phyloP scores from a whole-genome alignment of 30 jellyfish, hydroid and myxozoan species.

The Cassiopea andromeda region DNA sequence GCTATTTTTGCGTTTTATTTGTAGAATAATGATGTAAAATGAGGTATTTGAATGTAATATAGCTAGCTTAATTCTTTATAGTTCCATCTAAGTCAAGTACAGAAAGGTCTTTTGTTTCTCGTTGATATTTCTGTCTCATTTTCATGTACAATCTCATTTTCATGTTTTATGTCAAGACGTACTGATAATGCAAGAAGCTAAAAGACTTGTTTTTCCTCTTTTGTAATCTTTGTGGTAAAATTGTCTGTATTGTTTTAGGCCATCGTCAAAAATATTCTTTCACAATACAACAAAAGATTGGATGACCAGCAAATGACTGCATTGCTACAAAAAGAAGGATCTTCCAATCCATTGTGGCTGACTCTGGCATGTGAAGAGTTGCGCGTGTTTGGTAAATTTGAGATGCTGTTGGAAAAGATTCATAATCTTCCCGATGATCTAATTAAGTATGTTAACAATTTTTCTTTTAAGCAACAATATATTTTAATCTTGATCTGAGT shows the following conservation, averaged over 20 bases:
- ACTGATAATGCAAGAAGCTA: no score
- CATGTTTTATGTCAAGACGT: no score
- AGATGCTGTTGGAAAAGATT: slow-evolving; percentile 77
- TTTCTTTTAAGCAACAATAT: not conserved
- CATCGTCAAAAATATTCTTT: slow-evolving; percentile 87
- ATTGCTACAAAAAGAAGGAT: slow-evolving; percentile 80
- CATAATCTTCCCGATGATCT: slow-evolving; percentile 91
- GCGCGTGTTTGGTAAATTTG: slow-evolving; percentile 93
- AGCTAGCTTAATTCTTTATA: no score
- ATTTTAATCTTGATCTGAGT: not conserved
- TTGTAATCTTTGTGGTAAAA: not conserved
- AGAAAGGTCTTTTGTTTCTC: no score
- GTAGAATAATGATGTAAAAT: no score
- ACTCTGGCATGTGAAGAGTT: slow-evolving; percentile 98
- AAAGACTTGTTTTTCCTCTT: not conserved
- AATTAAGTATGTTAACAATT: slow-evolving; percentile 58
- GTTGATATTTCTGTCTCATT: no score
- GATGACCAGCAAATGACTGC: slow-evolving; percentile 89
- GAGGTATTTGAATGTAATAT: no score
- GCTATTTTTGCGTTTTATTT: no score
- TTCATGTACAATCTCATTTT: no score
- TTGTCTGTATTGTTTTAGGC: slow-evolving; percentile 57
- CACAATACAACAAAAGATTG: slow-evolving; percentile 87
- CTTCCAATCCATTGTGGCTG: slow-evolving; percentile 98
- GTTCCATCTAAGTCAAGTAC: no score